Evolutionary conservation across 2,797 vertebrate genomes (phyloP), one percentile per base, ranked within the genome.

Genomic region (Enteromius fasciolatus): DNA sequence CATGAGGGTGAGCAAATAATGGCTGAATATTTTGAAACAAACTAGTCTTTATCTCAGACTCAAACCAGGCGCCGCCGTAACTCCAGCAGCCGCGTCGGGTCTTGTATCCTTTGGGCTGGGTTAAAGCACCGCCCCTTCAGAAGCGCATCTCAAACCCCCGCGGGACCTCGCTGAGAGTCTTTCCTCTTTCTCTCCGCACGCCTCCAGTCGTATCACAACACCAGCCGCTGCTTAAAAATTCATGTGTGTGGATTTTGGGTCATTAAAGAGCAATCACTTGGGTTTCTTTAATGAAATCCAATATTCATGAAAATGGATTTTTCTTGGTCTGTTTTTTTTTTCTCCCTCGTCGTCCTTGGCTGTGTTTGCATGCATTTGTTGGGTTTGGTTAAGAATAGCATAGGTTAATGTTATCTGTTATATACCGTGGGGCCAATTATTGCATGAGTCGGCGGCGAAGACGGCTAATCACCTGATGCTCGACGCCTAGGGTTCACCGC

Each of bases 261-360:
- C 93, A 93, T 93, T 94, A 93, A 94, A 93, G 89, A 92, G 93
- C 91, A 91, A 94, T 94, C 90, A 90, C 75, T 87, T 84, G 86
- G 90, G 90, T 93, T 86, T 93, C 89, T 91, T 91, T 91, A 92
- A 93, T 91, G 91, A 92, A 94, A 94, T 94, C 88, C 90, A 93
- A 93, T 93, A 93, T 93, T 94, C 92, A 93, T 92, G 92, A 92
- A 82, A 92, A 92, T 92, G 77, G 91, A 93, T 93, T 92, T 92
- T 92, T 87, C 87, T 85, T 76, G 57, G 54, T 78, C 33, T 68
- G 61, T 39, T 80, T 83, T 83, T 80, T 57, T 5, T 64, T 33
- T 36, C 1, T 48, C 70, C n/a, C 86, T 77, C 84, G 48, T 78
- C 76, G 77, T 86, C 87, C 87, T 70, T 90, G 88, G 90, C 85